Base-by-base conservation (phyloP, 2,797 vertebrate species). In the Gambusia yucatana region DNA sequence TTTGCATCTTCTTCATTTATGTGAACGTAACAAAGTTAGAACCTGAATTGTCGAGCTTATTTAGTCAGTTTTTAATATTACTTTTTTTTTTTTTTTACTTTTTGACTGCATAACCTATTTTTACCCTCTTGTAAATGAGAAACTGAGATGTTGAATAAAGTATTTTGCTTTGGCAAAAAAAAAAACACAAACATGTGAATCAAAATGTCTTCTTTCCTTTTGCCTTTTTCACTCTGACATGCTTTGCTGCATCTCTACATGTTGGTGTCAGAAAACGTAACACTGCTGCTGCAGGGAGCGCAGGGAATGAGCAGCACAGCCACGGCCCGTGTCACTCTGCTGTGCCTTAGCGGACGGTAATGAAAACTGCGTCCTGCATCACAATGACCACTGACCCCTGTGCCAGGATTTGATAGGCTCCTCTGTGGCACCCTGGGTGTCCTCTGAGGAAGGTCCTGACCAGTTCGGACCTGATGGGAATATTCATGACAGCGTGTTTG, bases 321-420 rank as follows among this genome's bases (percentile, higher is more conserved):
- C 84, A 88, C 88, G 77, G 87, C 77, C 80, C 25, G 20, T 87
- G 88, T 90, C 89, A 75, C 65, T 85, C 90, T 85, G 90, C 80
- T 88, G 83, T 80, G 65, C 84, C 90, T 79, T 87, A 86, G 86
- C 8, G 73, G 84, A 93, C 84, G 86, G 82, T 87, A 89, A 92
- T 92, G 89, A 85, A 91, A 91, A 82, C 81, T 89, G 84, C 72
- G 91, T 79, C 90, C 86, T 88, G 92, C 92, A 94, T 94, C 77
- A 79, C 91, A 93, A 93, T 93, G 88, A 90, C 90, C 76, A 28
- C 41, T 88, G 93, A 92, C 93, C 87, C 88, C 86, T 57, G 57
- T 73, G 76, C 83, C 77, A 52, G 52, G 73, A 73, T 74, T 73
- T 88, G 91, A 94, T 93, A 92, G 92, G 93, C 87, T 92, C 82